Evolutionary conservation across 2,113 vertebrate genomes (phyloP).

Genomic region (Empidonax traillii): DNA sequence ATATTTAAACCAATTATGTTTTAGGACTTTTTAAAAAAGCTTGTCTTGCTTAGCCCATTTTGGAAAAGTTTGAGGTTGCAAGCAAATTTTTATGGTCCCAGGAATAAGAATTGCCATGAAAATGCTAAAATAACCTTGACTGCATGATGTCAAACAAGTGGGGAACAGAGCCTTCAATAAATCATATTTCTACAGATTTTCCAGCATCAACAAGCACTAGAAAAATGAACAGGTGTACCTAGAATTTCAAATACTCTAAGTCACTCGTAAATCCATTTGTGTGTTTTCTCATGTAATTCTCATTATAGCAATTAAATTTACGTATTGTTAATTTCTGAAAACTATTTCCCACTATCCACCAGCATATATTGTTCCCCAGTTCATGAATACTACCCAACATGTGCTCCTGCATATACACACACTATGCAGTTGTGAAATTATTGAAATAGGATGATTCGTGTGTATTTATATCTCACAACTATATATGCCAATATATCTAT

Average conservation of each 20-base stretch:
- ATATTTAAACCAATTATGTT: background rate
- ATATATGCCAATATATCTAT: constrained; percentile 57
- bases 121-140: constrained; percentile 33
- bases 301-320: background rate
- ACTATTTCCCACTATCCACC: background rate
- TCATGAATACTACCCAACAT: background rate
- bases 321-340: constrained; percentile 28
- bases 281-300: constrained; percentile 25
- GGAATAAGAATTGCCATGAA: constrained; percentile 41
- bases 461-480: constrained; percentile 43
- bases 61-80: constrained; percentile 23
- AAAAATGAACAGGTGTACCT: background rate
- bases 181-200: constrained; percentile 27
- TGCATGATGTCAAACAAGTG: constrained; percentile 7
- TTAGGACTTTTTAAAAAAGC: background rate
- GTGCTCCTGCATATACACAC: background rate
- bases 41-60: background rate
- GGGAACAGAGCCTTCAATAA: background rate
- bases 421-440: background rate
- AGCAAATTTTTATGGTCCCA: constrained; percentile 18
- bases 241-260: background rate
- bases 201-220: background rate
- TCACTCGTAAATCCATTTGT: background rate
- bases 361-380: background rate
- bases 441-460: background rate